A percentile compares a stretch with the other conserved stretches of the same genome.
phyloP scores from a whole-genome alignment of 2,888 invertebrate genomes.

The Branchinecta sandiegonensis region DNA sequence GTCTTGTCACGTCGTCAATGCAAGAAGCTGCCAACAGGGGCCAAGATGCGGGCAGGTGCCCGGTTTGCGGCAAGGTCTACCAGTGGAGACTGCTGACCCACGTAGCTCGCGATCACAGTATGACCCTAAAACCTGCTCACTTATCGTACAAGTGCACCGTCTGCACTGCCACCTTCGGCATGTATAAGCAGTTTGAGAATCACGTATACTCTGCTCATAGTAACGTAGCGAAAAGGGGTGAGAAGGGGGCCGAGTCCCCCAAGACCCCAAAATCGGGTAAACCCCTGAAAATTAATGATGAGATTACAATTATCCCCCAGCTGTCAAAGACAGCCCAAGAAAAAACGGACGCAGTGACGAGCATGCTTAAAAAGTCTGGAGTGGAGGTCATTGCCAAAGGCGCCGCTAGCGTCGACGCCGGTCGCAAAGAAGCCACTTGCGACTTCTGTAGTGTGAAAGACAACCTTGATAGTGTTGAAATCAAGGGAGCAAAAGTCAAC shows the following conservation, averaged over 20 bases:
- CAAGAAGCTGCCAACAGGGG: conserved; percentile 89
- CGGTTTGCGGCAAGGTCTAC: conserved; percentile 84
- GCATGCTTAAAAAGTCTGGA: not conserved
- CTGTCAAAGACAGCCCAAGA: conserved; percentile 39
- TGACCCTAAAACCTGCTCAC: conserved; percentile 81
- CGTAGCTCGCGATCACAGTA: conserved; percentile 77
- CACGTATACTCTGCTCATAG: conserved; percentile 88
- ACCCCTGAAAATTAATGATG: conserved; percentile 72
- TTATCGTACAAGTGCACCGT: conserved; percentile 89
- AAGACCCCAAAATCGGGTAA: conserved; percentile 38
- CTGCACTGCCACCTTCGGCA: conserved; percentile 82
- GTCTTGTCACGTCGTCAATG: conserved; percentile 87
- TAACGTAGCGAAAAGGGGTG: conserved; percentile 66
- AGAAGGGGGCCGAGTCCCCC: not conserved
- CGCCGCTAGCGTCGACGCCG: conserved; percentile 1
- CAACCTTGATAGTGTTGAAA: conserved; percentile 14
- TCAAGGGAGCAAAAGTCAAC: not conserved
- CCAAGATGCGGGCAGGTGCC: conserved; percentile 85
- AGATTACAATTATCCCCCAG: conserved; percentile 76
- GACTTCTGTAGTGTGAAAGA: conserved; percentile 12
- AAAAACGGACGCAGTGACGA: conserved; percentile 6
- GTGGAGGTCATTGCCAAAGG: conserved; percentile 14
- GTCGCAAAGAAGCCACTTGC: conserved; percentile 4
- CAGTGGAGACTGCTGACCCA: conserved; percentile 86
- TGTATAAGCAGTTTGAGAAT: conserved; percentile 88